Percentiles rank a stretch among this genome's conserved stretches.
Conservation (phyloP, 1,140 invertebrate species). For the Drosophila paulistorum region DNA sequence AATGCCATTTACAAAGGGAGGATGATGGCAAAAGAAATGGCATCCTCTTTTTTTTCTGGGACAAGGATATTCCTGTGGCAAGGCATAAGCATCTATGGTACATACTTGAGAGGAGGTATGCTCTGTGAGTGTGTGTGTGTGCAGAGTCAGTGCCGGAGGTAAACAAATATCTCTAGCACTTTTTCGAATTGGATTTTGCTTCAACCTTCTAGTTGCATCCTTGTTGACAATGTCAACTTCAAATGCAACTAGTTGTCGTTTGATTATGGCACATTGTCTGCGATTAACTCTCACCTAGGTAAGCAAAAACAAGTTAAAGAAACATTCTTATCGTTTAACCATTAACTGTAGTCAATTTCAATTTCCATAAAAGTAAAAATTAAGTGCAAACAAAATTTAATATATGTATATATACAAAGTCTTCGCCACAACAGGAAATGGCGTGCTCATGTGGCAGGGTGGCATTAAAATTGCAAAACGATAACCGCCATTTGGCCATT, state of each 20-base stretch:
- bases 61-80: conserved; percentile 13
- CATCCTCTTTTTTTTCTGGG: conserved; percentile 6
- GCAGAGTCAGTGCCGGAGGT: conserved; percentile 3
- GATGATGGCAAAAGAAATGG: no score
- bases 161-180: conserved; percentile 41
- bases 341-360: conserved; percentile 11
- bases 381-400: conserved; percentile 23
- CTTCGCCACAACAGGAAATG: neutral
- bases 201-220: conserved; percentile 13
- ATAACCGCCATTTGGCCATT: neutral
- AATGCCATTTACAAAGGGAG: conserved; percentile 29
- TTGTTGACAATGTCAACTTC: conserved; percentile 35
- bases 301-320: conserved; percentile 9
- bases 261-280: conserved; percentile 10
- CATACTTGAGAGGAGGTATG: conserved; percentile 15
- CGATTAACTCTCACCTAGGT: neutral
- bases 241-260: conserved; percentile 23
- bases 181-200: conserved; percentile 48
- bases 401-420: neutral
- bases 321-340: conserved; percentile 11
- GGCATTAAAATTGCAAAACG: conserved; percentile 2
- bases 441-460: conserved; percentile 6
- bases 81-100: conserved; percentile 29
- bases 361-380: conserved; percentile 22
- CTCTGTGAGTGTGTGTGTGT: conserved; percentile 14